These are phyloP conservation scores for Euschistus heros DNA, from an alignment of 1,140 invertebrate genomes.

Conservation along the genomic window DNA sequence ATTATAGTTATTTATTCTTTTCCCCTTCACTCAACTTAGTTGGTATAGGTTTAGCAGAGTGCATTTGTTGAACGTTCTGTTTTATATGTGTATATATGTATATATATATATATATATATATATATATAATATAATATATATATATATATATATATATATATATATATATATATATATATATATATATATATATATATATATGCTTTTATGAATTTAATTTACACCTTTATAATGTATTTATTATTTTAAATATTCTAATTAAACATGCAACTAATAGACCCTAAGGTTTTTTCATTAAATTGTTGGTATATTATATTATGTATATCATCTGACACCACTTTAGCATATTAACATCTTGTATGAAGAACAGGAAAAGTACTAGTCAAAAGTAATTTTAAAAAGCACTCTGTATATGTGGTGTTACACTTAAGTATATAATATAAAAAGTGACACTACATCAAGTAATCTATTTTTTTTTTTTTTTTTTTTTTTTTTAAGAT, in stretches of 20 bases:
- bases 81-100: too few relatives aligned
- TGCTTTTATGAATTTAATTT: too few relatives aligned
- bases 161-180: too few relatives aligned
- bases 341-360: constrained; percentile 6
- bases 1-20: not conserved
- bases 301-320: not conserved
- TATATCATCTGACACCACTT: constrained; percentile 8
- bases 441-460: constrained; percentile 17
- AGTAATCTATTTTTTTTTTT: constrained; percentile 13
- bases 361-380: constrained; percentile 14
- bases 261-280: constrained; percentile 14
- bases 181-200: too few relatives aligned
- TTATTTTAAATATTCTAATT: constrained; percentile 1
- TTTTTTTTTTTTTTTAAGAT: constrained; percentile 21
- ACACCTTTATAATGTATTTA: too few relatives aligned
- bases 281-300: not conserved
- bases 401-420: constrained; percentile 16
- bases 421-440: constrained; percentile 9
- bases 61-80: too few relatives aligned
- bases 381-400: constrained; percentile 10
- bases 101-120: too few relatives aligned
- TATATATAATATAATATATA: too few relatives aligned
- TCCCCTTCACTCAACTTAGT: not conserved
- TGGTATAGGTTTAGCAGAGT: too few relatives aligned
- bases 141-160: too few relatives aligned